These are phyloP conservation scores for Thymallus thymallus DNA, from an alignment of 2,113 vertebrate genomes.

Conservation along the genomic window DNA sequence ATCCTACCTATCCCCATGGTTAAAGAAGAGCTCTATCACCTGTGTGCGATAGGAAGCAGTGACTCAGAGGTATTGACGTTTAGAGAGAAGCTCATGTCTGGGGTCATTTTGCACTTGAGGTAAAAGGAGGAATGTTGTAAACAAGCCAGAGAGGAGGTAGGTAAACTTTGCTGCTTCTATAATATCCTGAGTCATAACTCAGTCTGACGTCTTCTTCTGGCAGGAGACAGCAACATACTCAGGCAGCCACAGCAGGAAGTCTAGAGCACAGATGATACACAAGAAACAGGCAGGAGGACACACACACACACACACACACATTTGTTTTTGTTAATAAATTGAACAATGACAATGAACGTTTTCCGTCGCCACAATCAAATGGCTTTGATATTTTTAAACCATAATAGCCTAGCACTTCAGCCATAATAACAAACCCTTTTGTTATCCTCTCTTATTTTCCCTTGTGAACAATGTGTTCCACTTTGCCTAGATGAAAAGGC, in stretches of 20 bases:
- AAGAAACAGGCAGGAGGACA: slow-evolving; percentile 33
- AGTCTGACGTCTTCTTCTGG: neutral
- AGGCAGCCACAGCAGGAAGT: slow-evolving; percentile 42
- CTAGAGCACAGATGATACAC: slow-evolving; percentile 49
- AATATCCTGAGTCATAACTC: slow-evolving; percentile 1
- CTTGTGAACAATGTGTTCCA: slow-evolving; percentile 26
- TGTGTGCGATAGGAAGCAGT: neutral
- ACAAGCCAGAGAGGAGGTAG: neutral
- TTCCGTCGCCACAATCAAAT: slow-evolving; percentile 26
- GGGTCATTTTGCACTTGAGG: slow-evolving; percentile 1
- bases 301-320: slow-evolving; percentile 17
- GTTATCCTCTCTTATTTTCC: slow-evolving; percentile 39
- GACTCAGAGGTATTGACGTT: slow-evolving; percentile 1
- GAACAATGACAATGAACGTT: slow-evolving; percentile 27
- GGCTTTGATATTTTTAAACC: slow-evolving; percentile 49
- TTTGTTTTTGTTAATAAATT: neutral
- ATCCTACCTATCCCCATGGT: neutral
- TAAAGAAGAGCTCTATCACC: neutral
- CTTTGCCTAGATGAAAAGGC: neutral
- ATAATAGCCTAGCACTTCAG: slow-evolving; percentile 44
- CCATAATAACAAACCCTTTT: slow-evolving; percentile 49
- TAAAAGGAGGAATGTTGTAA: neutral
- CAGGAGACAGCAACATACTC: slow-evolving; percentile 24
- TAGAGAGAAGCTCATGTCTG: neutral
- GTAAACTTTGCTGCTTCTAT: slow-evolving; percentile 16